These are phyloP conservation scores for Syngnathus typhle DNA, from an alignment of 2,113 vertebrate species.

Conservation along the genomic window DNA sequence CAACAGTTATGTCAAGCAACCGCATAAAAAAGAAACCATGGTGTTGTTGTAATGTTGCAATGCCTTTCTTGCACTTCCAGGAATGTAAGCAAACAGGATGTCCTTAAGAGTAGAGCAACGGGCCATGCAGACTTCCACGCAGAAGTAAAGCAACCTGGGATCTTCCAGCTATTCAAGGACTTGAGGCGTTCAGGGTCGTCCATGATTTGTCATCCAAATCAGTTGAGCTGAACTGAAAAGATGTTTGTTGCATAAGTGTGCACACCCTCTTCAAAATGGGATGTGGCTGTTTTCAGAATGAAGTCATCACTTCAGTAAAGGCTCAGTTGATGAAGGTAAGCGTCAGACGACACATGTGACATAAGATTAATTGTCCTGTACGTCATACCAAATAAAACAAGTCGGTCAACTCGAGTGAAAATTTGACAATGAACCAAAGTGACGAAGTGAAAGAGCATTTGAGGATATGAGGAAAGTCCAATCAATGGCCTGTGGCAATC, in stretches of 20 bases:
- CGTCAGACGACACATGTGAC: no score
- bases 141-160: slow-evolving; percentile 31
- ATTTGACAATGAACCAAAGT: background rate
- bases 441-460: slow-evolving; percentile 25
- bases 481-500: slow-evolving; percentile 14
- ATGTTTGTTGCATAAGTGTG: no score
- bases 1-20: background rate
- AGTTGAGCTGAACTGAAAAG: background rate
- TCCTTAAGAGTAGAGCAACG: slow-evolving; percentile 14
- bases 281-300: background rate
- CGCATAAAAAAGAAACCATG: background rate
- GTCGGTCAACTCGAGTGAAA: background rate
- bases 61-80: background rate
- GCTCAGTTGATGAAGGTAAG: background rate
- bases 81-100: slow-evolving; percentile 18
- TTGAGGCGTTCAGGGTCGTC: slow-evolving; percentile 15
- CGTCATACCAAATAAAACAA: no score
- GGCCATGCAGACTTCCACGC: slow-evolving; percentile 24
- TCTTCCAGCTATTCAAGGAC: slow-evolving; percentile 48
- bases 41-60: background rate
- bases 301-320: background rate
- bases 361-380: background rate
- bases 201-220: background rate
- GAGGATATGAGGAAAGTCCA: slow-evolving; percentile 44
- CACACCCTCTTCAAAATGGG: no score